Evolutionary conservation across 1,140 invertebrate species (phyloP), one percentile per base, ranked within the genome.

Genomic region (Anadara kagoshimensis): DNA sequence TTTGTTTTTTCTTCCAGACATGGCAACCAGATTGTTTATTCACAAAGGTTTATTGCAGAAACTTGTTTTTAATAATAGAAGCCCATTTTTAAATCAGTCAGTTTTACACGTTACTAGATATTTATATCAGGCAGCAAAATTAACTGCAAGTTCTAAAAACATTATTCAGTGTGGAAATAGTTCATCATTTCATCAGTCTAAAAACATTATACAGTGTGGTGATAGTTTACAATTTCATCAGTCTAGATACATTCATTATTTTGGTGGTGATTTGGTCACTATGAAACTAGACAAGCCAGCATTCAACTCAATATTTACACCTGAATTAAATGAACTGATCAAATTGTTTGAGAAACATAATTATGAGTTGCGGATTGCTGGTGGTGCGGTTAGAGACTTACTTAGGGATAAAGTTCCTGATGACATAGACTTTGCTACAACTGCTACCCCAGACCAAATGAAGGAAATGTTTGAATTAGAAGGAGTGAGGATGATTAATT

Each of bases 401-500:
- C 84, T 99, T n/a, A 93, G 95, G 92, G 93, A 93, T 5, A 93
- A 93, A 62, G 87, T 90, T 53, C 98, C 98, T 3, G 93, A 94
- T 84, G 98, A 99, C 91, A 89, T 99, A 44, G 98, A 99, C 89
- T 99, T 99, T 91, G 98, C 98, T 3, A 98, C 98, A 11, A 95
- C 94, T 47, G 98, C 98, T 7, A 99, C 98, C 3, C 98, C 98
- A 0, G 91, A 94, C 22, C 91, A 99, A 91, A 99, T 99, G 97
- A 98, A 97, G 89, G 91, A 94, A 64, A 96, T 99, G 93, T 99
- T 99, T 86, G 92, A 89, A 2, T 89, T 91, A 59, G 96, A 98
- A 91, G 90, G 94, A 61, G 92, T 99, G 22, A 90, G 97, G 80
- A 95, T 98, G 94, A 94, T 99, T 16, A 98, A 99, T 89, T 91